Percentiles rank a stretch among this genome's conserved stretches.
Conservation (phyloP, 2,888 invertebrate genomes). For the Disparrhopalites patrizii region DNA sequence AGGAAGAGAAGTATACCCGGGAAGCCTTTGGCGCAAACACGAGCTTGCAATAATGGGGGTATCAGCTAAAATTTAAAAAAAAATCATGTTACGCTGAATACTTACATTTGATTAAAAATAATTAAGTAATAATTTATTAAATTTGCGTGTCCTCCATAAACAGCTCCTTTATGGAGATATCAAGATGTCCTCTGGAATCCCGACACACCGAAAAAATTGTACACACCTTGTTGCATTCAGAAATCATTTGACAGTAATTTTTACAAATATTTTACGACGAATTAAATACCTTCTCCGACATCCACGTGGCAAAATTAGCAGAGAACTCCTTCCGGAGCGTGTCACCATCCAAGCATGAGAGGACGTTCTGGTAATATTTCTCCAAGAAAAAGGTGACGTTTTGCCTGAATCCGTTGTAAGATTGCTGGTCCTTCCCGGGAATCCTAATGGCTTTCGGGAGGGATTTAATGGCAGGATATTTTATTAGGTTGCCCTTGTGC, state of each 20-base stretch:
- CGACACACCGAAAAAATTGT: no score
- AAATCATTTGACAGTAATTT: no score
- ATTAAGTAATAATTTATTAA: no score
- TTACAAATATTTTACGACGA: no score
- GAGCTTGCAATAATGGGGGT: background rate
- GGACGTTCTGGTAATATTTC: background rate
- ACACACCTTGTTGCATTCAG: no score
- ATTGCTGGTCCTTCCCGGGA: no score
- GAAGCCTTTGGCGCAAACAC: background rate
- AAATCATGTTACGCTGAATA: background rate
- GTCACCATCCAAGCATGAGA: background rate
- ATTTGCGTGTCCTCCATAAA: no score
- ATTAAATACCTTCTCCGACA: constrained; percentile 8
- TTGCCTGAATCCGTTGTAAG: background rate
- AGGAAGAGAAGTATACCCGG: background rate
- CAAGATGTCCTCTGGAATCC: no score
- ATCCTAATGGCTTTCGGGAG: background rate
- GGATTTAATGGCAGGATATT: background rate
- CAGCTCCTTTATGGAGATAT: no score
- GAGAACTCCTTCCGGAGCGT: background rate
- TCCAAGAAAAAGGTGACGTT: constrained; percentile 6
- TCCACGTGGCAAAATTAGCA: constrained; percentile 6
- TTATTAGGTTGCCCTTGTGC: background rate
- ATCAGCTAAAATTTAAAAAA: background rate
- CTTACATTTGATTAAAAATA: no score